Evolutionary conservation across 2,888 invertebrate genomes (phyloP), one percentile per base, ranked within the genome.

Genomic region (Nudaria mundana): DNA sequence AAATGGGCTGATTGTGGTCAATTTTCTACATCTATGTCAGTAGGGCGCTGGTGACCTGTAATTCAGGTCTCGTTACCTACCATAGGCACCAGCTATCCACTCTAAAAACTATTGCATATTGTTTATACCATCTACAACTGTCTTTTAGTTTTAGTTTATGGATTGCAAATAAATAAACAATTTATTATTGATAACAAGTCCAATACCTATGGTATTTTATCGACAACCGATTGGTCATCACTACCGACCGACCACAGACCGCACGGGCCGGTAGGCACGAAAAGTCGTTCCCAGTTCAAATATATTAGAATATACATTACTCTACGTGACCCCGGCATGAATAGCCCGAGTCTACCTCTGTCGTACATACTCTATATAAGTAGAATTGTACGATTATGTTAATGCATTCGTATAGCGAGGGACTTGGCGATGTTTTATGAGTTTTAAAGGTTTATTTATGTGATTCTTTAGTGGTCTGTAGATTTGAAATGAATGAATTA

Each of bases 221-320:
- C 30, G 28, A 37, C 16, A 24, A 39, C 58, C 55, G 58, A 58
- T 15, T 11, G 30, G 42, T 33, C 78, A 54, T 52, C 73, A 46
- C 74, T 75, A 75, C 7, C 31, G 39, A 30, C 51, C 55, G 76
- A 77, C 86, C 86, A 82, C 86, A 84, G 80, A 76, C 81, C 81
- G 73, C 78, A 85, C 82, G 88, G 87, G 65, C 85, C 83, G 86
- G 69, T 86, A 75, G 71, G 70, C 86, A 87, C 85, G 86, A 86
- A 86, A 87, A 87, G 88, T 88, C 86, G 76, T 76, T 82, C 78
- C 78, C 71, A 66, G 81, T 83, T 59, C 60, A 88, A 88, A 88
- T 88, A 87, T 88, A 87, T 88, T 88, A 87, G 87, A 88, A 88
- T 88, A 87, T 87, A 86, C 85, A 88, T 88, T 87, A 87, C 84